A percentile compares a stretch with the other conserved stretches of the same genome.
Evolutionary conservation across 1,140 invertebrate genomes (phyloP).

Genomic region (Macrocentrus cingulum): DNA sequence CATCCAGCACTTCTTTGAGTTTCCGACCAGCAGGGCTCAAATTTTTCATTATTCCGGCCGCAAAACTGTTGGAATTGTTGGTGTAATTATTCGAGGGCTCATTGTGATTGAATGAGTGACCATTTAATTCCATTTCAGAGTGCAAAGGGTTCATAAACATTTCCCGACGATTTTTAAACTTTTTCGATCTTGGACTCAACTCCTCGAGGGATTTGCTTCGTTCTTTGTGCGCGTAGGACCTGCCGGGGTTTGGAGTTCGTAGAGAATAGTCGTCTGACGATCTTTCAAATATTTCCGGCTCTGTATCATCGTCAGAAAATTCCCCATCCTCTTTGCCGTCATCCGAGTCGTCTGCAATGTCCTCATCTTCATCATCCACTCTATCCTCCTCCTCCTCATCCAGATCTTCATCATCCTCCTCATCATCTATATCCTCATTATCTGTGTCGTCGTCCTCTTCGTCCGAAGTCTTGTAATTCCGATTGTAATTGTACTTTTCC

Average conservation of each 20-base stretch:
- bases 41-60: too few relatives aligned
- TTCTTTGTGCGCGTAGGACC: conserved; percentile 38
- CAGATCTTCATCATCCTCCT: conserved; percentile 34
- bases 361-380: conserved; percentile 35
- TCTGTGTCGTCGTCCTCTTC: conserved; percentile 33
- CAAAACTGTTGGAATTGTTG: too few relatives aligned
- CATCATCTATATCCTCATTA: conserved; percentile 11
- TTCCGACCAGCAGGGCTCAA: too few relatives aligned
- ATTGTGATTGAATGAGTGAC: not conserved
- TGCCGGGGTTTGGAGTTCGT: conserved; percentile 29
- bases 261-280: conserved; percentile 46
- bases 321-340: conserved; percentile 31
- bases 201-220: conserved; percentile 51
- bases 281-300: conserved; percentile 38
- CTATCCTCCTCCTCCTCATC: not conserved
- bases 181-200: conserved; percentile 31
- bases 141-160: conserved; percentile 2
- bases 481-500: too few relatives aligned
- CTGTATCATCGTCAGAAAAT: conserved; percentile 38
- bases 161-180: conserved; percentile 18
- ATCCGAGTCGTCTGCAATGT: conserved; percentile 28
- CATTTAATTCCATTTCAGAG: not conserved
- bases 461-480: conserved; percentile 35
- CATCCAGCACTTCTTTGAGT: conserved; percentile 30
- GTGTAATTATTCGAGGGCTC: not conserved